Conservation (phyloP, 1,140 invertebrate species). For the Drosophila yakuba region DNA sequence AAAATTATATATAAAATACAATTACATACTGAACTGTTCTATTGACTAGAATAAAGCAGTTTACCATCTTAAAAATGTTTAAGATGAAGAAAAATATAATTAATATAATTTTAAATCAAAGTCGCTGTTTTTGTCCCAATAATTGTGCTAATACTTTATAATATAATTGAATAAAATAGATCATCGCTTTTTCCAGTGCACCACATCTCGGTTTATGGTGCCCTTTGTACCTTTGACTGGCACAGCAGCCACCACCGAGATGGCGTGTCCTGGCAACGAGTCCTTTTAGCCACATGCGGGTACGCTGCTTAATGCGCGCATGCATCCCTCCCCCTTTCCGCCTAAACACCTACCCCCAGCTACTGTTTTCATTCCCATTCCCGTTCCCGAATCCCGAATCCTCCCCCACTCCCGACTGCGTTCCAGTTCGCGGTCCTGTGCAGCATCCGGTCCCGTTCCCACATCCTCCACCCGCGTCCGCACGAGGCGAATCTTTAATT, state of each 20-base stretch:
- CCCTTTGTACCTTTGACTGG: conserved; percentile 63
- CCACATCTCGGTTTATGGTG: conserved; percentile 16
- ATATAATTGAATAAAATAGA: not conserved
- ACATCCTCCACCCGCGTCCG: conserved; percentile 48
- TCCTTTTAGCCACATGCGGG: conserved; percentile 66
- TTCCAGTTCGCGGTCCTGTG: conserved; percentile 33
- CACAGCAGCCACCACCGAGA: conserved; percentile 64
- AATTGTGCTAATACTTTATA: not conserved
- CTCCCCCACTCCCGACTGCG: not conserved
- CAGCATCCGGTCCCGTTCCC: conserved; percentile 76
- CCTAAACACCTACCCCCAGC: conserved; percentile 28
- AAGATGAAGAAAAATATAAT: not conserved
- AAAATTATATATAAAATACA: too few relatives aligned
- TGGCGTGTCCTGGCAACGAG: conserved; percentile 51
- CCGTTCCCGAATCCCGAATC: not conserved
- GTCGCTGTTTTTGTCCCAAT: too few relatives aligned
- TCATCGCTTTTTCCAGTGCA: not conserved
- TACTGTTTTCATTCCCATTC: conserved; percentile 23
- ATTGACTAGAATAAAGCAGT: too few relatives aligned
- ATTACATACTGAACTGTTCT: not conserved
- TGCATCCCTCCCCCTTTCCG: conserved; percentile 22
- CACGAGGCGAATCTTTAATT: conserved; percentile 74
- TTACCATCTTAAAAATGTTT: too few relatives aligned
- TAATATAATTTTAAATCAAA: too few relatives aligned
- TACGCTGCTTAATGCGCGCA: conserved; percentile 37